phyloP scores from a whole-genome alignment of 2,888 invertebrate genomes.

The Cynaeus angustus region DNA sequence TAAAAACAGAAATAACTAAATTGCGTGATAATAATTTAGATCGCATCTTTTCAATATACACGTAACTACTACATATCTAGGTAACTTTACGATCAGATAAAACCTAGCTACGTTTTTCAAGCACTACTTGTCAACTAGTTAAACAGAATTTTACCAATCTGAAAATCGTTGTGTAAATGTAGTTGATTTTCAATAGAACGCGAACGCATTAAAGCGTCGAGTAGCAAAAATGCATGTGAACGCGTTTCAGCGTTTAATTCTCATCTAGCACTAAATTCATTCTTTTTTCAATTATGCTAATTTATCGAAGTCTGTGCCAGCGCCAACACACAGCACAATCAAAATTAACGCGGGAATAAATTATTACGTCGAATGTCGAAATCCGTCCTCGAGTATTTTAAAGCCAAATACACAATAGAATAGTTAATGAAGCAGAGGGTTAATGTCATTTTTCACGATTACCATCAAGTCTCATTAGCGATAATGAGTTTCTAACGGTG shows the following conservation, averaged over 20 bases:
- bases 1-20: too few species aligned
- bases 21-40: not conserved
- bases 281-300: conserved; percentile 7
- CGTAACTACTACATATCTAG: not conserved
- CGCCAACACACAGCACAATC: conserved; percentile 23
- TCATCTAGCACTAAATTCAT: not conserved
- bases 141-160: not conserved
- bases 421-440: conserved; percentile 52
- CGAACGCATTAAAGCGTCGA: not conserved
- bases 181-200: not conserved
- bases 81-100: not conserved
- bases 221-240: conserved; percentile 1
- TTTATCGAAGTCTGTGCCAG: conserved; percentile 11
- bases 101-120: not conserved
- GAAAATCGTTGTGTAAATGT: not conserved
- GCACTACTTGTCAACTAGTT: not conserved
- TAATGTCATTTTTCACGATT: conserved; percentile 54
- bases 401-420: conserved; percentile 50
- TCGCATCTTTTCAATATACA: not conserved
- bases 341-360: conserved; percentile 35
- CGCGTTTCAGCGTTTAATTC: not conserved
- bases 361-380: conserved; percentile 39
- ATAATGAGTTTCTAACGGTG: conserved; percentile 53
- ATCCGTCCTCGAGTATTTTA: conserved; percentile 42
- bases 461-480: conserved; percentile 53